These are phyloP conservation scores for Forpus xanthops DNA, from an alignment of 2,797 vertebrate species.

Conservation along the genomic window DNA sequence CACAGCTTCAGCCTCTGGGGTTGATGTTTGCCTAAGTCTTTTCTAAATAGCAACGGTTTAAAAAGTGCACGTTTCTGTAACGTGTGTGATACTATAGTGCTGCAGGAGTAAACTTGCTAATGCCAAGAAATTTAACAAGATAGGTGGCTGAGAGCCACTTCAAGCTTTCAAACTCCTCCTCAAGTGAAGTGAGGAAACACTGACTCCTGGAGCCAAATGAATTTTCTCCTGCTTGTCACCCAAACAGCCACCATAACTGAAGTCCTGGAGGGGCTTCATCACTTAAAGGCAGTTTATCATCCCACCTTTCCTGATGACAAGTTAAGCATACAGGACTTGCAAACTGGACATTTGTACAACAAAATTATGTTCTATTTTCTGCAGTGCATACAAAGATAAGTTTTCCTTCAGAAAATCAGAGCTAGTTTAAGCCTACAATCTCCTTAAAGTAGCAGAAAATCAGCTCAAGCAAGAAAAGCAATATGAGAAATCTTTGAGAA, in stretches of 20 bases:
- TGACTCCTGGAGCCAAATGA: slow-evolving; percentile 55
- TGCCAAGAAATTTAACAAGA: neutral
- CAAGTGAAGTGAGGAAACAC: neutral
- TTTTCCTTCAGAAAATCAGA: neutral
- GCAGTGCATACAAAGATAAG: neutral
- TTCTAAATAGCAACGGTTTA: neutral
- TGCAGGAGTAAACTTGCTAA: slow-evolving; percentile 8
- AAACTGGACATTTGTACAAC: slow-evolving; percentile 10
- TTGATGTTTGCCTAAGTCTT: neutral
- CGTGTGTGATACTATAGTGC: neutral
- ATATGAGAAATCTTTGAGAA: neutral
- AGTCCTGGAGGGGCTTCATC: neutral
- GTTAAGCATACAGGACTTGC: slow-evolving; percentile 44
- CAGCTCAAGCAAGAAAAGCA: slow-evolving; percentile 29
- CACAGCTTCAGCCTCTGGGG: neutral
- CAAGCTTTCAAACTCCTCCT: slow-evolving; percentile 47
- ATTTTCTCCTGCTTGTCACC: slow-evolving; percentile 51
- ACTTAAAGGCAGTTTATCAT: neutral
- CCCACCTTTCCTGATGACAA: slow-evolving; percentile 2
- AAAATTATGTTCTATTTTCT: slow-evolving; percentile 6
- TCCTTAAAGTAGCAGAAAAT: neutral
- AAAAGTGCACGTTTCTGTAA: neutral
- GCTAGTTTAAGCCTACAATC: neutral
- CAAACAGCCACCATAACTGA: neutral
- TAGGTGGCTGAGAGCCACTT: slow-evolving; percentile 48